A percentile compares a stretch with the other conserved stretches of the same genome.
phyloP scores from a whole-genome alignment of 2,797 vertebrate species.

The Huso huso region DNA sequence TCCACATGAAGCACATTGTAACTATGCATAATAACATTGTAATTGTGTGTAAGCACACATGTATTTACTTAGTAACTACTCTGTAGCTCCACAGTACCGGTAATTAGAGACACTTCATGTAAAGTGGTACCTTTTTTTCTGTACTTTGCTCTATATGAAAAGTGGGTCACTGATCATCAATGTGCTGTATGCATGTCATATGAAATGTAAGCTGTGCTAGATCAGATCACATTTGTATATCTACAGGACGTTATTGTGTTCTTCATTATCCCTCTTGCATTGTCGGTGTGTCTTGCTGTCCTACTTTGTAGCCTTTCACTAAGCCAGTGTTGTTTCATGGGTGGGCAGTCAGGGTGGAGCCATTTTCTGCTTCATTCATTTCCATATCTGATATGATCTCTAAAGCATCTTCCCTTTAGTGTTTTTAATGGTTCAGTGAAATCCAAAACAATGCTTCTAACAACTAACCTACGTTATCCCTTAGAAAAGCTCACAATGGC shows the following conservation, averaged over 20 bases:
- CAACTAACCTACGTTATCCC: conserved; percentile 16
- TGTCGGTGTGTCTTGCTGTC: conserved; percentile 61
- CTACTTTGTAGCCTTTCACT: conserved; percentile 69
- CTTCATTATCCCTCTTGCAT: conserved; percentile 16
- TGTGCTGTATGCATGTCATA: neutral
- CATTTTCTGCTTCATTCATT: conserved; percentile 51
- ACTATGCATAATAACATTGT: too few species aligned
- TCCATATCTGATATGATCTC: conserved; percentile 55
- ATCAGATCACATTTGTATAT: neutral
- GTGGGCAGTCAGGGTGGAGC: conserved; percentile 52
- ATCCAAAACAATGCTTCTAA: conserved; percentile 12
- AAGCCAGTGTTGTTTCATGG: conserved; percentile 53
- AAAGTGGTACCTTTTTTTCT: too few species aligned
- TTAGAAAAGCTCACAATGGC: conserved; percentile 39
- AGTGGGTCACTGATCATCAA: neutral
- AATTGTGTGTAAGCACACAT: too few species aligned
- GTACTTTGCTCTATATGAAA: neutral
- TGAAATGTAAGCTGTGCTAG: neutral
- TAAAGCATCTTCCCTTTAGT: too few species aligned
- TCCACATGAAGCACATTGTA: too few species aligned
- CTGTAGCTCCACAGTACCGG: too few species aligned
- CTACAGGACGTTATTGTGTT: neutral
- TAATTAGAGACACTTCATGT: too few species aligned
- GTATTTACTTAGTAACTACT: too few species aligned
- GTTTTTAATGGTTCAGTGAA: too few species aligned